Percentiles rank a stretch among this genome's conserved stretches.
These are phyloP conservation scores for Anolis carolinensis DNA, from an alignment of 2,113 vertebrate species.

Conservation along the genomic window DNA sequence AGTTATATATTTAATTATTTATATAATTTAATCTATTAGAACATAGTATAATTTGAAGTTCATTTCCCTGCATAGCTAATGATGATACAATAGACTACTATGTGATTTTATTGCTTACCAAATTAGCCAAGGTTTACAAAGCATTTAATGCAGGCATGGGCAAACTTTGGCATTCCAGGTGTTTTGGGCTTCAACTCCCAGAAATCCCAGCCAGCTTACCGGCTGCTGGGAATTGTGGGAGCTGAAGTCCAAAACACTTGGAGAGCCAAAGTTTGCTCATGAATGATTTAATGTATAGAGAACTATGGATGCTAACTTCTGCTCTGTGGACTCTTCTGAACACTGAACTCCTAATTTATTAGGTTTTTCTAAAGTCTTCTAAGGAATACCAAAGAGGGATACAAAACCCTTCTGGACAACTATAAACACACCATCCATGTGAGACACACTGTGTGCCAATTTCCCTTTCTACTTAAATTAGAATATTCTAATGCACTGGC, in stretches of 20 bases:
- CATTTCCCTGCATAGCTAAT: background rate
- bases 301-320: slow-evolving; percentile 25
- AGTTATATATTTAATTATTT: background rate
- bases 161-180: no score
- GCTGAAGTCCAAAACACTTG: no score
- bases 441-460: background rate
- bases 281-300: slow-evolving; percentile 16
- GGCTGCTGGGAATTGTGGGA: no score
- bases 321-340: slow-evolving; percentile 1
- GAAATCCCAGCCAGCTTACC: no score
- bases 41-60: background rate
- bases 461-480: background rate
- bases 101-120: slow-evolving; percentile 14
- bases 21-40: background rate
- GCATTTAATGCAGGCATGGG: no score
- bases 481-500: background rate
- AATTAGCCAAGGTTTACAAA: background rate
- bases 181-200: no score
- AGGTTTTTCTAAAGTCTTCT: background rate
- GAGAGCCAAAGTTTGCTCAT: no score
- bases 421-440: background rate
- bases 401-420: background rate
- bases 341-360: background rate
- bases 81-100: background rate
- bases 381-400: background rate